phyloP scores from a whole-genome alignment of 2,113 vertebrate species.

The Beaufortia kweichowensis region DNA sequence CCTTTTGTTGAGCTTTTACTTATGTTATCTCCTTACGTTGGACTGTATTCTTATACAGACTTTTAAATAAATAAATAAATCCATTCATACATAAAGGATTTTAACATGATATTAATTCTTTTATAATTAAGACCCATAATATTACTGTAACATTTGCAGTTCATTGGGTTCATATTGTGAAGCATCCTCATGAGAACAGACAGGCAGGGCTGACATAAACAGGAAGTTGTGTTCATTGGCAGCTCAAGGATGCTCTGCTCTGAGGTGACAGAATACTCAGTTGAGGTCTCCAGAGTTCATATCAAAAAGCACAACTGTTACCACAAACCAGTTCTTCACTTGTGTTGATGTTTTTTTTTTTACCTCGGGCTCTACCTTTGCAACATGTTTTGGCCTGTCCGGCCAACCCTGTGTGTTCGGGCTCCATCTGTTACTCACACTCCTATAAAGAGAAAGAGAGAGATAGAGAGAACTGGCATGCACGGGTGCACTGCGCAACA shows the following conservation, averaged over 20 bases:
- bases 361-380: constrained; percentile 1
- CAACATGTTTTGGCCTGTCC: constrained; percentile 19
- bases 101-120: too few relatives aligned
- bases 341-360: not conserved
- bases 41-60: too few relatives aligned
- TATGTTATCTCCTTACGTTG: too few relatives aligned
- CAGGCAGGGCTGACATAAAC: not conserved
- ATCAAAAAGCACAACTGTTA: not conserved
- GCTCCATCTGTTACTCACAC: not conserved
- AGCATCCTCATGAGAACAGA: constrained; percentile 4
- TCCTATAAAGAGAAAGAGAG: constrained; percentile 2
- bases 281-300: constrained; percentile 6
- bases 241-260: not conserved
- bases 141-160: not conserved
- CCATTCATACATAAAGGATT: too few relatives aligned
- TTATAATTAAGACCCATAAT: not conserved
- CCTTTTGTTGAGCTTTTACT: too few relatives aligned
- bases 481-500: not conserved
- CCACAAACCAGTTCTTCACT: not conserved
- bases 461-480: not conserved
- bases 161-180: constrained; percentile 5
- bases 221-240: constrained; percentile 23
- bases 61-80: too few relatives aligned
- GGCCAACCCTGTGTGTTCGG: not conserved
- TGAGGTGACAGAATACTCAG: not conserved